These are phyloP conservation scores for Cassiopea xamachana DNA, from an alignment of 30 jellyfish, hydroid and myxozoan species.

Conservation along the genomic window DNA sequence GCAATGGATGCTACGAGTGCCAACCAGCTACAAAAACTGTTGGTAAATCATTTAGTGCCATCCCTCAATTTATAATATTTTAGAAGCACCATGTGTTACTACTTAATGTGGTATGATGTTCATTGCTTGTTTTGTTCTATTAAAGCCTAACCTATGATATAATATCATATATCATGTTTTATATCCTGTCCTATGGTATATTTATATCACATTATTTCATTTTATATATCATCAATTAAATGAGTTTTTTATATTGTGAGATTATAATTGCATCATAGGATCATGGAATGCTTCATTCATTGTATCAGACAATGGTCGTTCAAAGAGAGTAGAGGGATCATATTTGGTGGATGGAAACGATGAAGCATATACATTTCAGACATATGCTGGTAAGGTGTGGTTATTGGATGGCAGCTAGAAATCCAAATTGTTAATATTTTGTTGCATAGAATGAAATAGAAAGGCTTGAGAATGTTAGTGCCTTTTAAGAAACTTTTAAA, in stretches of 20 bases:
- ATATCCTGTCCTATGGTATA: neutral
- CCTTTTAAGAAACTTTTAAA: too few species aligned
- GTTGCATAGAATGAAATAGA: neutral
- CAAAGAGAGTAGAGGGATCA: slow-evolving; percentile 62
- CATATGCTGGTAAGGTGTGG: slow-evolving; percentile 79
- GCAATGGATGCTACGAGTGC: slow-evolving; percentile 80
- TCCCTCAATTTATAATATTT: too few species aligned
- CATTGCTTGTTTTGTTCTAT: too few species aligned
- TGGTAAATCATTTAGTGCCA: slow-evolving; percentile 55
- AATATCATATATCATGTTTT: neutral
- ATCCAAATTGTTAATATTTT: too few species aligned
- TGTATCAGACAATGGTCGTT: slow-evolving; percentile 84
- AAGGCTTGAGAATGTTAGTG: too few species aligned
- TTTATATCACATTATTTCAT: neutral
- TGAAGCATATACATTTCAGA: slow-evolving; percentile 73
- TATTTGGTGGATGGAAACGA: slow-evolving; percentile 73
- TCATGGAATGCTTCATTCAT: slow-evolving; percentile 87
- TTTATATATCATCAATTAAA: neutral
- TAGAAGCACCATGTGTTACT: neutral
- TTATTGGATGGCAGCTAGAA: neutral
- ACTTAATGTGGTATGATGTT: too few species aligned
- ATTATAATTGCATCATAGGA: slow-evolving; percentile 38
- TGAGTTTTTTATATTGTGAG: neutral
- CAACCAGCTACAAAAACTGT: slow-evolving; percentile 71
- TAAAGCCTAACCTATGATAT: neutral